Percentiles rank a stretch among this genome's conserved stretches.
These are phyloP conservation scores for Platycercus adscitus DNA, from an alignment of 2,113 vertebrate genomes.

Conservation along the genomic window DNA sequence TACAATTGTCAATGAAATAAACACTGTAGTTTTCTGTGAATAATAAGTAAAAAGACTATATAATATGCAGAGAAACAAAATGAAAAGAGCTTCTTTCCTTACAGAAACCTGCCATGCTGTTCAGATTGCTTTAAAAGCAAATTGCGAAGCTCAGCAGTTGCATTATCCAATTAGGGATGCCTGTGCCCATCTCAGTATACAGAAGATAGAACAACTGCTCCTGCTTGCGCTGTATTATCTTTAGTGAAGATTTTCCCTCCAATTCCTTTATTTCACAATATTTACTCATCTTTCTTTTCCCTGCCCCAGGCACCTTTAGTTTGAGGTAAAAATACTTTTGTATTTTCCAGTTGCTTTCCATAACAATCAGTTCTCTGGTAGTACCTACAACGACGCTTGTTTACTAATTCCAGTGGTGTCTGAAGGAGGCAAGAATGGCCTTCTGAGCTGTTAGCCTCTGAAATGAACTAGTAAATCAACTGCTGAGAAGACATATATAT, in stretches of 20 bases:
- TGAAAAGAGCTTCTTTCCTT: not conserved
- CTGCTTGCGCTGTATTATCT: not conserved
- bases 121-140: not conserved
- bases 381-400: slow-evolving; percentile 68
- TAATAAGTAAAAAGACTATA: slow-evolving; percentile 25
- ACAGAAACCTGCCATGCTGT: not conserved
- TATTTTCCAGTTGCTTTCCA: not conserved
- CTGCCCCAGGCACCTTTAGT: not conserved
- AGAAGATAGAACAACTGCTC: not conserved
- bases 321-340: not conserved
- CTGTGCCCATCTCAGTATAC: not conserved
- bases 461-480: slow-evolving; percentile 88
- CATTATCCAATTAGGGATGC: not conserved
- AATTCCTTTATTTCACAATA: slow-evolving; percentile 4
- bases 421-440: slow-evolving; percentile 76
- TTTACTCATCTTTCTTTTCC: not conserved
- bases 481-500: slow-evolving; percentile 88
- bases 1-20: slow-evolving; percentile 14
- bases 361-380: slow-evolving; percentile 48
- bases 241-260: not conserved
- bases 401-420: slow-evolving; percentile 83
- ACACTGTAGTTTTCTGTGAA: not conserved
- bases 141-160: not conserved
- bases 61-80: not conserved
- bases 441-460: slow-evolving; percentile 75